These are phyloP conservation scores for Carposina sasakii DNA, from an alignment of 1,140 invertebrate genomes.

Conservation along the genomic window DNA sequence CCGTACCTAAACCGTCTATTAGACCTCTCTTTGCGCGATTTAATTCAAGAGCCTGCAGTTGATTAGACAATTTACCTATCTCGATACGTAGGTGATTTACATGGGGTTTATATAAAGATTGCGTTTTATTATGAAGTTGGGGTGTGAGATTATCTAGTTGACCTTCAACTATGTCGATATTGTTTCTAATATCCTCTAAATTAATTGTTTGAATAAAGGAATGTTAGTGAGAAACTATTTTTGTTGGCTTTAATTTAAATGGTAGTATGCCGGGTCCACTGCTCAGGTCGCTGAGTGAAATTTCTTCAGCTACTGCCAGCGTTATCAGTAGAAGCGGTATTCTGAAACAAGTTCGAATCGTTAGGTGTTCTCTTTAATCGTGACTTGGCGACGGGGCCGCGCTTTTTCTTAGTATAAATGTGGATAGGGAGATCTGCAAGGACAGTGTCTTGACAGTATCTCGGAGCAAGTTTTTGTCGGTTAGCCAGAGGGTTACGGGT, in stretches of 20 bases:
- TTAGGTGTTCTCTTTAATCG: background rate
- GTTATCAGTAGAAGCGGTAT: background rate
- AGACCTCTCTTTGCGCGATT: slow-evolving; percentile 25
- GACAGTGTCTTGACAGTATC: slow-evolving; percentile 1
- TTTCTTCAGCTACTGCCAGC: background rate
- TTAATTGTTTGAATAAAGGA: slow-evolving; percentile 1
- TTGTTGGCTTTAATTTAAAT: background rate
- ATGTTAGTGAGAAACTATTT: slow-evolving; percentile 3
- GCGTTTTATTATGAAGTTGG: slow-evolving; percentile 21
- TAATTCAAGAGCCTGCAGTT: slow-evolving; percentile 20
- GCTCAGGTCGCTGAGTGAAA: background rate
- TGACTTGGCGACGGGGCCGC: slow-evolving; percentile 3
- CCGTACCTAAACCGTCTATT: slow-evolving; percentile 24
- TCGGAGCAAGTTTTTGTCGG: slow-evolving; percentile 16
- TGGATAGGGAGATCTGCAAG: slow-evolving; percentile 1
- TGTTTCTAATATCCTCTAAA: background rate
- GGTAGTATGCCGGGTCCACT: background rate
- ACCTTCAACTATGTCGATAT: slow-evolving; percentile 11
- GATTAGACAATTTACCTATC: slow-evolving; percentile 16
- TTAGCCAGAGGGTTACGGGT: slow-evolving; percentile 20
- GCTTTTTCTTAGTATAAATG: slow-evolving; percentile 6
- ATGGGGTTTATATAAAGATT: slow-evolving; percentile 23
- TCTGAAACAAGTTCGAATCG: background rate
- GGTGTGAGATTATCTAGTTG: slow-evolving; percentile 12
- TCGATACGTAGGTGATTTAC: slow-evolving; percentile 19